Conservation (phyloP, 2,797 vertebrate genomes). For the Melanotaenia maccullochi region DNA sequence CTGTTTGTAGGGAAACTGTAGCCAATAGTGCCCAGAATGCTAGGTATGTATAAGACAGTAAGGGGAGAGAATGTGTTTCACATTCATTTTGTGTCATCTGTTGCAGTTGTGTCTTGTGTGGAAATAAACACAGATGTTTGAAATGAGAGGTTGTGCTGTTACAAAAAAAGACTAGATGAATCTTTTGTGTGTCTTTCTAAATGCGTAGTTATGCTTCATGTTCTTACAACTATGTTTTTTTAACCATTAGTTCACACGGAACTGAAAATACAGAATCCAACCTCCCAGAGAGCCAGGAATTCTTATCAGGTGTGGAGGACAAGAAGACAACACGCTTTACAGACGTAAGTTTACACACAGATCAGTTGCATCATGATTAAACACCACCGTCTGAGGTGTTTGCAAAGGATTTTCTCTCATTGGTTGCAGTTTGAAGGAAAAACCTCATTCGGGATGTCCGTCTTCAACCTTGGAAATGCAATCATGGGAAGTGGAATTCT, state of each 20-base stretch:
- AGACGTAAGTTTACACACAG: slow-evolving; percentile 83
- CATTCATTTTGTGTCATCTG: slow-evolving; percentile 1
- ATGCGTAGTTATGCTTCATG: neutral
- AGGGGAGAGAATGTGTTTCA: slow-evolving; percentile 8
- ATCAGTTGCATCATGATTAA: neutral
- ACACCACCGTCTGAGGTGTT: neutral
- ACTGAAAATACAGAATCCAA: slow-evolving; percentile 82
- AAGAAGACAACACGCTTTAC: slow-evolving; percentile 92
- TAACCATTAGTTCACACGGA: slow-evolving; percentile 73
- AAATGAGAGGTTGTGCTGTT: neutral
- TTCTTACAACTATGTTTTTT: slow-evolving; percentile 18
- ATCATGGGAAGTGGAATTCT: slow-evolving; percentile 99
- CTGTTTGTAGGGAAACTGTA: slow-evolving; percentile 76
- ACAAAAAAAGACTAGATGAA: neutral
- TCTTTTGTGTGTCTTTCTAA: neutral
- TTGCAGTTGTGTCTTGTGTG: slow-evolving; percentile 3
- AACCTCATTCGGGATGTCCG: slow-evolving; percentile 97
- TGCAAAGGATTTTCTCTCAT: neutral
- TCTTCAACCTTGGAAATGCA: slow-evolving; percentile 98
- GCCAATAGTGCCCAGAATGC: slow-evolving; percentile 78
- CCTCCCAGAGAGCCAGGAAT: slow-evolving; percentile 86
- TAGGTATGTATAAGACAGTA: slow-evolving; percentile 73
- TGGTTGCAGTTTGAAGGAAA: slow-evolving; percentile 93
- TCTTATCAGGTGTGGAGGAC: slow-evolving; percentile 84
- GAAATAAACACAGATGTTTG: neutral